Base-by-base conservation (phyloP, 2,797 vertebrate species). In the Antrozous pallidus region DNA sequence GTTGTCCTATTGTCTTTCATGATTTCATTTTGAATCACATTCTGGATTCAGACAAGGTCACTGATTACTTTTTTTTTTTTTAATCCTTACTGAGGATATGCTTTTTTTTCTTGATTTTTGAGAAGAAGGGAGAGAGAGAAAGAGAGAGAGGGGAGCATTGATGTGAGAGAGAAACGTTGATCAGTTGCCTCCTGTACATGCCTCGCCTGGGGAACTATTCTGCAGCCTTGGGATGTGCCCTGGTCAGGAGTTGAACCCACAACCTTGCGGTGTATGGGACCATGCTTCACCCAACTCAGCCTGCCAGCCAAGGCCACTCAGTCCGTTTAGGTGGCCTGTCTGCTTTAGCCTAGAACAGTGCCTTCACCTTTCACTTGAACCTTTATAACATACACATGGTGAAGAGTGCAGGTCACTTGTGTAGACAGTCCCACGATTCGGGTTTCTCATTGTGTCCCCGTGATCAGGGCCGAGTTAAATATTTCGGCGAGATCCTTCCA, bases 361-460 rank as follows among this genome's bases (percentile, higher is more conserved):
- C 6, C 14, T 95, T 38, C 54, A 77, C 31, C n/a, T 33, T 70
- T 74, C 78, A 31, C 87, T 61, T 33, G 40, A 31, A 67, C 54
- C 38, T 54, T 91, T 18, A 16, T 73, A 42, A 24, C 51, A 33
- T 65, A 26, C 6, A 13, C 31, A 69, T 94, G 83, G 45, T 61
- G 36, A 90, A 95, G 79, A 67, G 45, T 67, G 65, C 36, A 51
- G 79, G 61, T 95, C 73, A 51, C 84, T 71, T 80, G 58, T 79
- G 17, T 81, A 75, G 71, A 69, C 7, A 47, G 40, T 33, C 42
- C 28, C 14, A 26, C 18, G 31, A 18, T 47, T 84, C 73, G 88
- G 73, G 42, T 91, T 93, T 91, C 79, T 89, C 49, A 40, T 70
- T 51, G 4, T 73, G 91, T 84, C 42, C 74, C 94, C 45, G 17